Percentiles rank a stretch among this genome's conserved stretches.
Conservation (phyloP, 2,113 vertebrate species). For the Myrmecobius fasciatus region DNA sequence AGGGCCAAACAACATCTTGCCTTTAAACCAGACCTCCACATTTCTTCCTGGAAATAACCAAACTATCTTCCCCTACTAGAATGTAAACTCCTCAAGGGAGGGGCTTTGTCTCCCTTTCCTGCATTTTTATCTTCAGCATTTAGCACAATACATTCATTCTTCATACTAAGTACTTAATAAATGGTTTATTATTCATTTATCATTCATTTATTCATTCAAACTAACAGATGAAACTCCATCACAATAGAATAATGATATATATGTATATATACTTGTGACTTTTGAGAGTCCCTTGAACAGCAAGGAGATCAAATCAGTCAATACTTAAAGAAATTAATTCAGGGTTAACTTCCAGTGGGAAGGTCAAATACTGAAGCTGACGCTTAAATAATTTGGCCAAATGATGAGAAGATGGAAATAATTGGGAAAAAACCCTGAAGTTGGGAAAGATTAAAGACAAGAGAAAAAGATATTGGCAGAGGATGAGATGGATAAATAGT, state of each 20-base stretch:
- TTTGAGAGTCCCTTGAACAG: neutral
- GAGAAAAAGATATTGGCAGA: neutral
- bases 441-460: neutral
- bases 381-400: neutral
- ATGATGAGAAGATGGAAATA: neutral
- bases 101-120: neutral
- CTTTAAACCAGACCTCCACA: neutral
- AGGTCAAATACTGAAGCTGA: neutral
- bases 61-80: neutral
- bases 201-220: neutral
- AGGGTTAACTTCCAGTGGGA: neutral
- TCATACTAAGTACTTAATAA: neutral
- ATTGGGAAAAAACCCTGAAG: neutral
- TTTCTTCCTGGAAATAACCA: neutral
- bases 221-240: neutral
- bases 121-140: neutral
- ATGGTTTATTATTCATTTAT: neutral
- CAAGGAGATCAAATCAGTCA: neutral
- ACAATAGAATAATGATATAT: neutral
- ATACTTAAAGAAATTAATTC: neutral
- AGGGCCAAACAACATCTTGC: too few species aligned
- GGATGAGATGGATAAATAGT: neutral
- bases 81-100: neutral
- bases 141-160: neutral
- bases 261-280: neutral